Conservation (phyloP, 2,113 vertebrate species). For the Spermophilus dauricus region DNA sequence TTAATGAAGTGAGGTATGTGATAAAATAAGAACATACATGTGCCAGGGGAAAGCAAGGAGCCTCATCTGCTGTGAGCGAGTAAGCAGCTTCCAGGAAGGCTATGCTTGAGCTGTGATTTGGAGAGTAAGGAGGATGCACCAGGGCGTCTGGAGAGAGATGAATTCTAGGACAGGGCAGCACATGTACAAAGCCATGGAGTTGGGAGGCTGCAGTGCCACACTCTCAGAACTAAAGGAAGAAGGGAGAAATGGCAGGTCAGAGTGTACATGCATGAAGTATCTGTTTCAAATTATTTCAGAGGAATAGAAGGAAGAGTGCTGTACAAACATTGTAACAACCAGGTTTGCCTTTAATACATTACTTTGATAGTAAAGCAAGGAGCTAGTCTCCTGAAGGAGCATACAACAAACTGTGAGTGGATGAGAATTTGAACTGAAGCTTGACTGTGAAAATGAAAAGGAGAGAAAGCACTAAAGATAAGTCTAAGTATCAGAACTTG, state of each 20-base stretch:
- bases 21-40: neutral
- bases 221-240: neutral
- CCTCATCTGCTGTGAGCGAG: neutral
- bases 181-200: neutral
- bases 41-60: neutral
- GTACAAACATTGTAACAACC: neutral
- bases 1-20: neutral
- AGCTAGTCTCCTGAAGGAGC: neutral
- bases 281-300: neutral
- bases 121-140: too few species aligned
- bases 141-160: neutral
- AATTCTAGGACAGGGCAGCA: neutral
- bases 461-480: neutral
- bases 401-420: neutral
- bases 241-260: neutral
- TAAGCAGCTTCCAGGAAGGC: neutral
- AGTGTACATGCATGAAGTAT: neutral
- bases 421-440: neutral
- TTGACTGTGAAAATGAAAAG: neutral
- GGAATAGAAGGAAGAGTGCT: neutral
- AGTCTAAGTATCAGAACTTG: neutral
- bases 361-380: neutral
- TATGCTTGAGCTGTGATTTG: neutral
- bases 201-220: neutral
- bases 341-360: neutral